A percentile compares a stretch with the other conserved stretches of the same genome.
phyloP scores from a whole-genome alignment of 1,140 invertebrate species.

The Gonioctena quinquepunctata region DNA sequence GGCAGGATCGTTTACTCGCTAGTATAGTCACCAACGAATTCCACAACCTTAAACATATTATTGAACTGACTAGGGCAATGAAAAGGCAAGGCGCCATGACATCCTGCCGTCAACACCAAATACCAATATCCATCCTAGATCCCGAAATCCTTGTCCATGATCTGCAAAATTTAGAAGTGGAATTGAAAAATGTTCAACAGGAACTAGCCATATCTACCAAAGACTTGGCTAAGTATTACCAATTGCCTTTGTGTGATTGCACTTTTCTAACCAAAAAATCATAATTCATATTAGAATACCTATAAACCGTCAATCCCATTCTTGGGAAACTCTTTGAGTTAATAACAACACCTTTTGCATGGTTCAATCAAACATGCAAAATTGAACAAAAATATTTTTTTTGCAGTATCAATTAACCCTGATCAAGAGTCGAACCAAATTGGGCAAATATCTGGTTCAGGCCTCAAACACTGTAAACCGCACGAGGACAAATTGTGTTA shows the following conservation, averaged over 20 bases:
- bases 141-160: background rate
- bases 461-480: conserved; percentile 23
- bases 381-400: conserved; percentile 19
- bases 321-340: conserved; percentile 23
- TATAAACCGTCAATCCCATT: background rate
- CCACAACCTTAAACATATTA: background rate
- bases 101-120: background rate
- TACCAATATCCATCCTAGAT: background rate
- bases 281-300: conserved; percentile 16
- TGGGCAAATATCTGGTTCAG: conserved; percentile 22
- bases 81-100: background rate
- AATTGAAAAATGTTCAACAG: background rate
- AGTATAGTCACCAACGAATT: background rate
- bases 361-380: conserved; percentile 26
- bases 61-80: background rate
- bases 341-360: conserved; percentile 22
- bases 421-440: background rate
- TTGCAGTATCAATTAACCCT: conserved; percentile 1
- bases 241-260: conserved; percentile 20
- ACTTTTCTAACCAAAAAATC: background rate
- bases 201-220: conserved; percentile 8
- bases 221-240: conserved; percentile 12
- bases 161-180: background rate
- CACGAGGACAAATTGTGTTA: conserved; percentile 20
- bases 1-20: background rate